These are phyloP conservation scores for Pogonocherus hispidulus DNA, from an alignment of 2,888 invertebrate genomes.

Conservation along the genomic window DNA sequence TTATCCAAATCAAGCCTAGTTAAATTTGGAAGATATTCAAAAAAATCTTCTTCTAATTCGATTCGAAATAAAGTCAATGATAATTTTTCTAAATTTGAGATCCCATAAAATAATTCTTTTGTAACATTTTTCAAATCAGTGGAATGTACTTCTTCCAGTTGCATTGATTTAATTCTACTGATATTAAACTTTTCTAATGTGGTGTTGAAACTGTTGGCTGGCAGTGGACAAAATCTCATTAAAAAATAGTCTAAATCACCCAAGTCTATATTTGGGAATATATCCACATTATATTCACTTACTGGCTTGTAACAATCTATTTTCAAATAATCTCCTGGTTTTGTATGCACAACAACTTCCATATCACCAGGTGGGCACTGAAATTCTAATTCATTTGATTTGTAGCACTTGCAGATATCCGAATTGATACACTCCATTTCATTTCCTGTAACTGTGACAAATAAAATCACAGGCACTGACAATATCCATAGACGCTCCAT, in stretches of 20 bases:
- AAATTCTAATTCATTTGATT: conserved; percentile 49
- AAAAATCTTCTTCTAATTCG: conserved; percentile 9
- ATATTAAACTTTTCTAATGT: conserved; percentile 70
- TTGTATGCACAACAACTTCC: conserved; percentile 40
- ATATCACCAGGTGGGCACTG: conserved; percentile 46
- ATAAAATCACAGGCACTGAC: too few species aligned
- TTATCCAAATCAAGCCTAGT: conserved; percentile 44
- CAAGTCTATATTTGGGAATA: conserved; percentile 70
- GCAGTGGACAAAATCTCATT: conserved; percentile 72
- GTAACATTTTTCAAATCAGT: conserved; percentile 20
- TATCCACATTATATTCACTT: conserved; percentile 63
- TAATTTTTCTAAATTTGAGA: conserved; percentile 30
- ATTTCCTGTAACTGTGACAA: background rate
- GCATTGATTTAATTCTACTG: conserved; percentile 48
- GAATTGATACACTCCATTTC: background rate
- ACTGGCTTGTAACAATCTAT: conserved; percentile 45
- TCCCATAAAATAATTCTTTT: conserved; percentile 33
- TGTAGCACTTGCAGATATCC: conserved; percentile 46
- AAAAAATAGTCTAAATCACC: conserved; percentile 69
- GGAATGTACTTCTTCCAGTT: conserved; percentile 30
- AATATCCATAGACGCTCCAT: too few species aligned
- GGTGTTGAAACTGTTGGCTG: conserved; percentile 68
- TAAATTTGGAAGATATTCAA: conserved; percentile 51
- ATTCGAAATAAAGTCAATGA: conserved; percentile 11
- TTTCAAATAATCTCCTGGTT: conserved; percentile 36